A percentile compares a stretch with the other conserved stretches of the same genome.
Conservation (phyloP, 2,797 vertebrate species). For the Lacerta agilis region DNA sequence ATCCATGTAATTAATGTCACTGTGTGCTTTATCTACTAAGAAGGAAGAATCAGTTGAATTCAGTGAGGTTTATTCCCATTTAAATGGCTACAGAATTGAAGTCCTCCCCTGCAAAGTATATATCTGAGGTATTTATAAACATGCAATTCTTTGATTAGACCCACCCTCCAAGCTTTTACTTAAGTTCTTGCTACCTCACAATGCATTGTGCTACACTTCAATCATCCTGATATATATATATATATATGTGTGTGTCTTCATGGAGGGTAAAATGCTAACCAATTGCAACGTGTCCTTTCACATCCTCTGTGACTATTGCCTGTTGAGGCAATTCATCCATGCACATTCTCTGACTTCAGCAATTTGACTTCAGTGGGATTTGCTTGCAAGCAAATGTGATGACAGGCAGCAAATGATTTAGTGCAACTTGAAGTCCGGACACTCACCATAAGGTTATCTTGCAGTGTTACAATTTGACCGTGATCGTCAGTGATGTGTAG, state of each 20-base stretch:
- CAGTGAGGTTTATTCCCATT: no score
- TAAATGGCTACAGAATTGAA: neutral
- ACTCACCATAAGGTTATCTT: neutral
- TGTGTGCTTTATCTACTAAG: neutral
- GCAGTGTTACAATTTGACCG: neutral
- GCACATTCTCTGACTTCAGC: neutral
- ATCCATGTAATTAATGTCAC: conserved; percentile 14
- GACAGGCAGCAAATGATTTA: neutral
- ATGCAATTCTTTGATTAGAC: neutral
- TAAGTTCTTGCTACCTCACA: neutral
- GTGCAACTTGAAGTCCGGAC: neutral
- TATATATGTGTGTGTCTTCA: no score
- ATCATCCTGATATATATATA: neutral
- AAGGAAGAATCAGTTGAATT: neutral
- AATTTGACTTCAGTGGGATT: neutral
- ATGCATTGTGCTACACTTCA: neutral
- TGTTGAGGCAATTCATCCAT: neutral
- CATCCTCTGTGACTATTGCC: neutral
- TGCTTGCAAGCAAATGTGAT: neutral
- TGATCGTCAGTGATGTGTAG: neutral
- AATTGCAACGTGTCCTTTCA: neutral
- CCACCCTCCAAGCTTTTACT: neutral
- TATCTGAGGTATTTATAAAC: neutral
- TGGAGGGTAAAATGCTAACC: neutral
- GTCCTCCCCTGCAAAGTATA: neutral